Evolutionary conservation across 2,797 vertebrate species (phyloP), one percentile per base, ranked within the genome.

Genomic region (Fistularia tabacaria): DNA sequence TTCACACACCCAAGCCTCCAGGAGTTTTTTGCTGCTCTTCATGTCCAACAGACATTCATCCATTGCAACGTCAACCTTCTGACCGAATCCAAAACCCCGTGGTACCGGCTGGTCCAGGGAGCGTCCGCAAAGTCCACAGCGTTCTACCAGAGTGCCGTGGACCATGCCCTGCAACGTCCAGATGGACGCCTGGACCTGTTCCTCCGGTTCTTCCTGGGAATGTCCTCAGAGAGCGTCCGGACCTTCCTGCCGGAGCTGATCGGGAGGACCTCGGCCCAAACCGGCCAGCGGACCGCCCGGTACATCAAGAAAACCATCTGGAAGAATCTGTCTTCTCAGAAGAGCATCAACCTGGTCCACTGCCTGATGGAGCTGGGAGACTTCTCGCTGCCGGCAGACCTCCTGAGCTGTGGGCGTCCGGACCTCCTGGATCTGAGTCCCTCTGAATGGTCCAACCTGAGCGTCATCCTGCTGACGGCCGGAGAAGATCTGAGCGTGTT

Each of bases 21-120:
- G 25, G 66, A 68, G 46, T 68, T 50, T 13, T n/a, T 63, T 9
- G 66, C 59, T 42, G 66, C 66, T 3, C 25, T 25, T 25, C 25
- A 25, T 25, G 25, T 25, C 25, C 25, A 25, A 25, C 25, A 25
- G 25, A 63, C n/a, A 59, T 69, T 3, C 14, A 59, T 15, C 53
- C 56, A 64, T 11, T 0, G 37, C 11, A 51, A 51, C 49, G 43
- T 49, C 36, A 57, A 64, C 13, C 51, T 57, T 8, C 46, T 14
- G 0, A 77, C 25, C 25, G 25, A 25, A 25, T 25, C 25, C 25
- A 25, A 25, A 25, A 3, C 25, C 25, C 2, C 2, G 5, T 25
- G 25, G 5, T 25, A 25, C 25, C 2, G 25, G 25, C 2, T 25
- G 81, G 51, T 10, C 42, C 0, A 7, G 46, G 9, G 3, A 9